Evolutionary conservation across 2,113 vertebrate species (phyloP), one percentile per base, ranked within the genome.

Genomic region (Lagopus muta): DNA sequence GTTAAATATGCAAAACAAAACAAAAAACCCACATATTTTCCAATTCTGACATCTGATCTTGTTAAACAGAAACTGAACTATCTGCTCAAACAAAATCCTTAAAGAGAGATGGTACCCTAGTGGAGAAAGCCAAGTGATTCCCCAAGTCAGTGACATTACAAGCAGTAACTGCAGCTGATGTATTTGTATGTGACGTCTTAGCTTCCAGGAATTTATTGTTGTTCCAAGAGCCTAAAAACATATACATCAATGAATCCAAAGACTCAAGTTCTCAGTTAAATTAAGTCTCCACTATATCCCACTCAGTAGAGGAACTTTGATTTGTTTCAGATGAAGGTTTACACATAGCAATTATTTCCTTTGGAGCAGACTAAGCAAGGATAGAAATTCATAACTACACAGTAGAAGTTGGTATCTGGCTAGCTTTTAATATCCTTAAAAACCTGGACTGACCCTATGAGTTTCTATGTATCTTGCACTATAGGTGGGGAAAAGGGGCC

Each of bases 291-390:
- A 9, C 38, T 81, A 65, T 7, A 45, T 52, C 85, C 27, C 69
- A 67, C 61, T 93, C 69, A 82, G 71, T 7, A 89, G 18, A 93
- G 75, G 75, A 82, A 57, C 85, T 57, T 24, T 93, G 82, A 82
- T 91, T 94, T 93, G 91, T 38, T 32, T 76, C 84, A 80, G 74
- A 70, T 36, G 50, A 89, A 71, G 47, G 24, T 70, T 90, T 93
- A 82, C 66, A 54, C 34, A 32, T 24, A 69, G 48, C 72, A 77
- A 60, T 10, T 91, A 93, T 90, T 88, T 83, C 73, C 80, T 73
- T 60, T 55, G 76, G 72, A 64, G 71, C 34, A 81, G 42, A 92
- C 15, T 78, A 95, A 81, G 80, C 64, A 74, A 74, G 71, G 42
- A 83, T 36, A 91, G 16, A 77, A 50, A 81, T 88, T 77, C 19